Percentiles rank a stretch among this genome's conserved stretches.
Conservation (phyloP, 2,888 invertebrate species). For the Andrena flavipes region DNA sequence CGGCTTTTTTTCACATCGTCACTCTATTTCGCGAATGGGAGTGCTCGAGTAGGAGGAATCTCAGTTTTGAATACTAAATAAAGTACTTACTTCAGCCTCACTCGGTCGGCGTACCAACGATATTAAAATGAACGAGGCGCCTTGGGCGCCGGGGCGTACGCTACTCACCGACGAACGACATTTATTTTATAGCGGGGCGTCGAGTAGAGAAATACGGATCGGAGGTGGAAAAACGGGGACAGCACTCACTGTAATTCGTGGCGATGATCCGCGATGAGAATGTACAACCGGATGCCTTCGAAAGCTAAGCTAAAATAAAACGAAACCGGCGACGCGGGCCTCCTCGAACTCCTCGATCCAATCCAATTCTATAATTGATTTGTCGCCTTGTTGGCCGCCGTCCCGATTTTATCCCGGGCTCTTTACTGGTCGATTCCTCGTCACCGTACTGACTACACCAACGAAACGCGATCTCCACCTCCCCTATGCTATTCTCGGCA, state of each 20-base stretch:
- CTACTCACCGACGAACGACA: slow-evolving; percentile 25
- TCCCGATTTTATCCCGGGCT: slow-evolving; percentile 79
- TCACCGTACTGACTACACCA: slow-evolving; percentile 70
- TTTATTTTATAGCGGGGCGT: slow-evolving; percentile 35
- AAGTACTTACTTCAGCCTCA: slow-evolving; percentile 35
- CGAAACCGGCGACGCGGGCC: slow-evolving; percentile 78
- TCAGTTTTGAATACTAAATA: background rate
- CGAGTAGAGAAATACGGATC: slow-evolving; percentile 32
- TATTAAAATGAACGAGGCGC: slow-evolving; percentile 6
- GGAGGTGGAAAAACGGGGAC: slow-evolving; percentile 50
- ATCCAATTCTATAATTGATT: slow-evolving; percentile 84
- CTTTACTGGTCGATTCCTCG: slow-evolving; percentile 76
- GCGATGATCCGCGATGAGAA: slow-evolving; percentile 79
- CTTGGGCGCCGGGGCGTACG: background rate
- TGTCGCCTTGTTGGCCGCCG: slow-evolving; percentile 81
- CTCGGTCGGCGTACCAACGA: slow-evolving; percentile 12
- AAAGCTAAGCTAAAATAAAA: slow-evolving; percentile 84
- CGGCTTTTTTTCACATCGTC: too few species aligned
- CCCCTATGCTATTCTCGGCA: slow-evolving; percentile 82
- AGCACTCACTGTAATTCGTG: slow-evolving; percentile 76
- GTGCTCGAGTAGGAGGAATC: background rate
- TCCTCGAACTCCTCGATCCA: slow-evolving; percentile 80
- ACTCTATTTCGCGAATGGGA: background rate
- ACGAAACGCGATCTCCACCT: slow-evolving; percentile 84
- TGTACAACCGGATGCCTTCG: slow-evolving; percentile 83